Percentiles rank a stretch among this genome's conserved stretches.
These are phyloP conservation scores for Ecliptopera silaceata DNA, from an alignment of 2,888 invertebrate species.

Conservation along the genomic window DNA sequence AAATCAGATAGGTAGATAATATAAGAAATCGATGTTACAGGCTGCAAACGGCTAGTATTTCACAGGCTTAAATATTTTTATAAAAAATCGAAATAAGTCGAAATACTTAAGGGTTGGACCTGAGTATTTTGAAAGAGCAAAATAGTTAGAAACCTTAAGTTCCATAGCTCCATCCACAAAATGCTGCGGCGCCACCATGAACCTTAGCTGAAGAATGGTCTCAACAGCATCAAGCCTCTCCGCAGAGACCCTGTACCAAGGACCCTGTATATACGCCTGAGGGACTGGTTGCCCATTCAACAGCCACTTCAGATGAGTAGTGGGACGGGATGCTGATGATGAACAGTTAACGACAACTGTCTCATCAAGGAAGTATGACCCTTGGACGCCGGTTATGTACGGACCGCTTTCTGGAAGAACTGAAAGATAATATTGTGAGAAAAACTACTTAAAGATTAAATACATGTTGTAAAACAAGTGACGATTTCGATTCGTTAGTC, in stretches of 20 bases:
- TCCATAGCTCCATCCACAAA: constrained; percentile 91
- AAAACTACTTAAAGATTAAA: background rate
- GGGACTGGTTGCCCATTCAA: constrained; percentile 89
- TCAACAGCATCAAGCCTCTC: constrained; percentile 85
- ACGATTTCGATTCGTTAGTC: no score
- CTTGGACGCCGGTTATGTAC: constrained; percentile 89
- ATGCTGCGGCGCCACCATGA: constrained; percentile 87
- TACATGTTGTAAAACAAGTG: no score
- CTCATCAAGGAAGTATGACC: constrained; percentile 89
- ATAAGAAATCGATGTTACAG: no score
- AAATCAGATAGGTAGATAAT: no score
- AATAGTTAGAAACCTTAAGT: constrained; percentile 80
- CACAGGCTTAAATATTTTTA: no score
- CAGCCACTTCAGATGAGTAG: constrained; percentile 91
- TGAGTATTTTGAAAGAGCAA: background rate
- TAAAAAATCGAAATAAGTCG: no score
- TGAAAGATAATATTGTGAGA: constrained; percentile 53
- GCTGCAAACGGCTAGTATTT: no score
- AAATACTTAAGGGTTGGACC: no score
- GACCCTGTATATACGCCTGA: constrained; percentile 72
- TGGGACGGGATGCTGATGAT: constrained; percentile 89
- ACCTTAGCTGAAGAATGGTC: constrained; percentile 88
- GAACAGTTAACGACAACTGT: constrained; percentile 90
- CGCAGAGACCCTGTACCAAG: constrained; percentile 74
- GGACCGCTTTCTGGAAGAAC: constrained; percentile 91